Evolutionary conservation across 2,888 invertebrate genomes (phyloP), one percentile per base, ranked within the genome.

Genomic region (Ptychoptera albimana): DNA sequence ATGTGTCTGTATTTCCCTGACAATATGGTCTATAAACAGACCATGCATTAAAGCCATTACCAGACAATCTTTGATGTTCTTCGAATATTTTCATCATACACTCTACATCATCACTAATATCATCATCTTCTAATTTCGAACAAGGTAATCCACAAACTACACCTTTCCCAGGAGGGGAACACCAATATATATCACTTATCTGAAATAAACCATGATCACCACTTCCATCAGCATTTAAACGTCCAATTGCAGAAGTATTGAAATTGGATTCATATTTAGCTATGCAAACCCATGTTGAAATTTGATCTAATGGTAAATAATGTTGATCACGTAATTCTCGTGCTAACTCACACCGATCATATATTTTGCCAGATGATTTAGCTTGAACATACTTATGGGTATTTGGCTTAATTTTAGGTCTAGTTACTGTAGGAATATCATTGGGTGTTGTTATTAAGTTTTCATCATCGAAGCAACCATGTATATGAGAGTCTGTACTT

Each of bases 181-280:
- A 82, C 82, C 82, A 82, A 57, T 71, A 82, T 42, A 75, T 63
- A 58, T 81, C 75, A 57, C 79, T 80, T 52, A 83, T 81, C 63
- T 83, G 82, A 56, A 82, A 75, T 37, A 82, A 58, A 8, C 82
- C 82, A 57, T 82, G 79, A 62, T 82, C 81, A 8, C 72, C 71
- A 49, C 74, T 75, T 49, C 67, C 64, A 48, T 68, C 68, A 1
- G 77, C 77, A 52, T 66, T 69, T 15, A 60, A 49, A 8, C 58
- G 60, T 7, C 72, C 71, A 13, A 68, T 56, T 1, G 77, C 77
- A 1, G 73, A 66, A 6, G 80, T 79, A 57, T 80, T 73, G 57
- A 72, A 74, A 15, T 71, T 68, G 1, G 79, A 79, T 59, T 80
- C 80, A 60, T 77, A 72, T 53, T 70, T 70, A 2, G 77, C 77